Conservation (phyloP, 2,888 invertebrate species). For the Erynnis tages region DNA sequence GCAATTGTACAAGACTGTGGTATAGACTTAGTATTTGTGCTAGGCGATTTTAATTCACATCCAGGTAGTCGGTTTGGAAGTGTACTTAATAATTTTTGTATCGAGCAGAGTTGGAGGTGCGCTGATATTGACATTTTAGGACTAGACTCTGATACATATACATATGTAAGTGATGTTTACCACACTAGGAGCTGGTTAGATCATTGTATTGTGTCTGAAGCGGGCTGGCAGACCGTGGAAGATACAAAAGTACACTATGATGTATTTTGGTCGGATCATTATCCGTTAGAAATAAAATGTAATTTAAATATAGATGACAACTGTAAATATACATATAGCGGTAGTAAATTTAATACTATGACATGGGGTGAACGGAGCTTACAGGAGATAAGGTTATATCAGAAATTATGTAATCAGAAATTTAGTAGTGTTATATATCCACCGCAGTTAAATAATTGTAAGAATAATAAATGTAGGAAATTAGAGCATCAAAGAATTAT, state of each 20-base stretch:
- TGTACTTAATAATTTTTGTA: neutral
- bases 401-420: too few species aligned
- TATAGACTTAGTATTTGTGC: too few species aligned
- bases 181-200: neutral
- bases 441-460: too few species aligned
- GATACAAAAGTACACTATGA: neutral
- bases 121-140: neutral
- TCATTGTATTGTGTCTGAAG: slow-evolving; percentile 1
- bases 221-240: neutral
- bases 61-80: too few species aligned
- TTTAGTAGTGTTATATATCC: too few species aligned
- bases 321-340: neutral
- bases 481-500: too few species aligned
- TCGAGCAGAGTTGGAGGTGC: neutral
- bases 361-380: neutral
- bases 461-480: too few species aligned
- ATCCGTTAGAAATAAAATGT: neutral
- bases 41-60: too few species aligned
- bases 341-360: neutral
- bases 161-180: neutral
- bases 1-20: neutral
- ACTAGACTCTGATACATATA: neutral
- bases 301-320: neutral
- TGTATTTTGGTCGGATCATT: slow-evolving; percentile 9
- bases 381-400: too few species aligned